phyloP scores from a whole-genome alignment of 2,113 vertebrate genomes.

The Atrichornis clamosus region DNA sequence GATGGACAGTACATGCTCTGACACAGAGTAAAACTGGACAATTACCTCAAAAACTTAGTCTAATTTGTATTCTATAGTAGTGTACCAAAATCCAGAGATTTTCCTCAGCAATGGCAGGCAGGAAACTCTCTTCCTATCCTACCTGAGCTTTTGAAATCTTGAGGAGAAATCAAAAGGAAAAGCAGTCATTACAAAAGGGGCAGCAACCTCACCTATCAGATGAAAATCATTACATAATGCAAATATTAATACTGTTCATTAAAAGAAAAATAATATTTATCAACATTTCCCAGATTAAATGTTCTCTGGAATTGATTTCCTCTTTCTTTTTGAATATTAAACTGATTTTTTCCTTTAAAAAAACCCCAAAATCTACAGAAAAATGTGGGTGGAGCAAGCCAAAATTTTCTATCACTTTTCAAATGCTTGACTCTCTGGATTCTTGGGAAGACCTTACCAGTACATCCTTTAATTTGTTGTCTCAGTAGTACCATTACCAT shows the following conservation, averaged over 20 bases:
- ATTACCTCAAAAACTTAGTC: not conserved
- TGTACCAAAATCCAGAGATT: not conserved
- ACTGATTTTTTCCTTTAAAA: not conserved
- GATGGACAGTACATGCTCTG: not conserved
- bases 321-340: not conserved
- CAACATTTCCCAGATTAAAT: not conserved
- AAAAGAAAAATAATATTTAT: not conserved
- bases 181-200: not conserved
- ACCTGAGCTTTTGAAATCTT: not conserved
- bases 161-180: not conserved
- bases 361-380: not conserved
- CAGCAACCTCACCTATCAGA: not conserved
- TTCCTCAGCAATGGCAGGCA: not conserved
- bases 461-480: not conserved
- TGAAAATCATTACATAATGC: not conserved
- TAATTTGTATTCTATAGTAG: not conserved
- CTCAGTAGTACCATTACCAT: not conserved
- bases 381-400: not conserved
- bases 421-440: not conserved
- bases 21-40: not conserved
- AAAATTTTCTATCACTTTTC: not conserved
- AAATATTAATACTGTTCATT: not conserved
- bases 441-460: not conserved
- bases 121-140: not conserved
- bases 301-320: not conserved